Conservation (phyloP, 2,888 invertebrate species). For the Plemyria rubiginata region DNA sequence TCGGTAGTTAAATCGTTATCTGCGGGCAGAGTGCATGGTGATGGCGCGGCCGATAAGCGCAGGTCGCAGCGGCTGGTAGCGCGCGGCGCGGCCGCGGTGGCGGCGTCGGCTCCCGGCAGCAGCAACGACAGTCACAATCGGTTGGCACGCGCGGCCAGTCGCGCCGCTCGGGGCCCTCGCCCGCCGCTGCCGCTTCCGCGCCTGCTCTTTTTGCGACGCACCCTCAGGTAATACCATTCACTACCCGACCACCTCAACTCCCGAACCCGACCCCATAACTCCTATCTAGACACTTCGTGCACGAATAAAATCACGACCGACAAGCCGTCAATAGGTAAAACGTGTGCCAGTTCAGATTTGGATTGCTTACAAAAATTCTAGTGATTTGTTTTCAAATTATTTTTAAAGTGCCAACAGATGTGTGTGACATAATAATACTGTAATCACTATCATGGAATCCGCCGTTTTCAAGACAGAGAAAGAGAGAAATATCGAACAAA, state of each 20-base stretch:
- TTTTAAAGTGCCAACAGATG: constrained; percentile 64
- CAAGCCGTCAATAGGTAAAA: constrained; percentile 47
- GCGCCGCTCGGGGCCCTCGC: constrained; percentile 71
- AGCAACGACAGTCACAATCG: constrained; percentile 72
- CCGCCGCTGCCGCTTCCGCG: constrained; percentile 59
- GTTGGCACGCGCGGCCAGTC: constrained; percentile 79
- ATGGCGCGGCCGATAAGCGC: constrained; percentile 74
- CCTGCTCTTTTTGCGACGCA: constrained; percentile 57
- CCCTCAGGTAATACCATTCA: constrained; percentile 70
- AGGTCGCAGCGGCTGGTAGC: constrained; percentile 54
- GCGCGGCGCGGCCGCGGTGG: constrained; percentile 47
- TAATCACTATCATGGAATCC: constrained; percentile 25
- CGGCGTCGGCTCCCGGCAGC: constrained; percentile 42
- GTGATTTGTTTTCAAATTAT: constrained; percentile 62
- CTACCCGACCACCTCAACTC: constrained; percentile 35
- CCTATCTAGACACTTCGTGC: constrained; percentile 47
- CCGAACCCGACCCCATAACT: constrained; percentile 25
- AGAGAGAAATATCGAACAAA: neutral
- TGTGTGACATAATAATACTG: constrained; percentile 55
- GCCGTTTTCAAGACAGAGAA: neutral
- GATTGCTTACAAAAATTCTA: constrained; percentile 65
- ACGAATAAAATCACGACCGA: constrained; percentile 48
- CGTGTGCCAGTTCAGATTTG: constrained; percentile 59
- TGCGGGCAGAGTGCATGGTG: constrained; percentile 61
- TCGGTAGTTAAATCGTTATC: constrained; percentile 67